Evolutionary conservation across 2,888 invertebrate genomes (phyloP).

Genomic region (Stegophylla sp.): DNA sequence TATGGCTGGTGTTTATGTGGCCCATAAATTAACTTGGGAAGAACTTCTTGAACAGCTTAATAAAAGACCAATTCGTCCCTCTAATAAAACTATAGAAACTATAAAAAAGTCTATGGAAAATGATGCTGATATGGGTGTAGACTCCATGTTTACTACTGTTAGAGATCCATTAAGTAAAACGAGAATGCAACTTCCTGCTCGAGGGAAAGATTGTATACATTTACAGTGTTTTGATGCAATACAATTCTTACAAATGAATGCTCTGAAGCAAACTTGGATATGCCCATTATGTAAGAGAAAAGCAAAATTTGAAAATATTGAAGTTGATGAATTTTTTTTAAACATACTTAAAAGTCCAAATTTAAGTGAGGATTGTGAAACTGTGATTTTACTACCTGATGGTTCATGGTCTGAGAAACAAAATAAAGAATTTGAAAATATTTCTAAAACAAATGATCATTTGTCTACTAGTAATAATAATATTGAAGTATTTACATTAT

Average conservation of each 20-base stretch:
- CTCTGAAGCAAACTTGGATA: constrained; percentile 96
- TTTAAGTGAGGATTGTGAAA: constrained; percentile 36
- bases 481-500: constrained; percentile 45
- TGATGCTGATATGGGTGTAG: constrained; percentile 95
- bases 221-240: constrained; percentile 98
- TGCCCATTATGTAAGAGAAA: constrained; percentile 95
- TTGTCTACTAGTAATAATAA: not conserved
- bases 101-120: constrained; percentile 70
- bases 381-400: constrained; percentile 41
- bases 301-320: constrained; percentile 40
- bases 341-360: constrained; percentile 35
- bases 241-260: constrained; percentile 96
- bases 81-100: constrained; percentile 28
- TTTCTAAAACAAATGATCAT: not conserved
- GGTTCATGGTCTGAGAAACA: constrained; percentile 36
- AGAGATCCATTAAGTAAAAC: constrained; percentile 93
- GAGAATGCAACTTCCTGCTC: constrained; percentile 87
- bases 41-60: constrained; percentile 41
- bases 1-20: constrained; percentile 44
- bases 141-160: constrained; percentile 88
- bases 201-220: constrained; percentile 90
- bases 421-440: not conserved
- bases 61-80: constrained; percentile 15
- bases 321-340: constrained; percentile 54
- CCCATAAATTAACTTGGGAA: constrained; percentile 29